Percentiles rank a stretch among this genome's conserved stretches.
These are phyloP conservation scores for Neocrepidodera transversa DNA, from an alignment of 2,888 invertebrate genomes.

Conservation along the genomic window DNA sequence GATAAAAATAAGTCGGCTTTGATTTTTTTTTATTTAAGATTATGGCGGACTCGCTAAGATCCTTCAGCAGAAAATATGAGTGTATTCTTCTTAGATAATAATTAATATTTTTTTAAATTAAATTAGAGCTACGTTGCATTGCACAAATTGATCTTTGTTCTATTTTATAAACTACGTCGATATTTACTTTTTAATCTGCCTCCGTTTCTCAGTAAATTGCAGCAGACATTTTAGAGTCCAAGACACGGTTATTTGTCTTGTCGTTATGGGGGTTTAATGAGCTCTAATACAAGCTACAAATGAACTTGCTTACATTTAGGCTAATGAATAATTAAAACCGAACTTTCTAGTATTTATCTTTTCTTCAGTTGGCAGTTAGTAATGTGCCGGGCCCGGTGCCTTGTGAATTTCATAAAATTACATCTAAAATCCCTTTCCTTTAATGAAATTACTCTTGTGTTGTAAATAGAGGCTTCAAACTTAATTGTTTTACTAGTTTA, in stretches of 20 bases:
- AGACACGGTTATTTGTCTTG: constrained; percentile 43
- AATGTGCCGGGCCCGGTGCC: constrained; percentile 26
- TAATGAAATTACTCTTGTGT: constrained; percentile 15
- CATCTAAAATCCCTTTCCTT: constrained; percentile 8
- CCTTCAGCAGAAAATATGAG: too few species aligned
- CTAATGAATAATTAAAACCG: constrained; percentile 46
- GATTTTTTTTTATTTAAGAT: too few species aligned
- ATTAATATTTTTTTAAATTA: too few species aligned
- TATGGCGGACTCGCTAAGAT: too few species aligned
- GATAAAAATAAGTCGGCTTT: too few species aligned
- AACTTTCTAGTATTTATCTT: constrained; percentile 43
- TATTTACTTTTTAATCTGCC: background rate
- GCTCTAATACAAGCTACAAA: constrained; percentile 41
- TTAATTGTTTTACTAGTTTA: constrained; percentile 15
- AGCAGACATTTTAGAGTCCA: constrained; percentile 24
- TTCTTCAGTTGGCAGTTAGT: constrained; percentile 32
- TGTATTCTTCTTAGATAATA: too few species aligned
- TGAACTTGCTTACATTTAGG: constrained; percentile 42
- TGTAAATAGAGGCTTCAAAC: background rate
- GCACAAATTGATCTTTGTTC: too few species aligned
- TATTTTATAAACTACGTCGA: too few species aligned
- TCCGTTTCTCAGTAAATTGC: constrained; percentile 29
- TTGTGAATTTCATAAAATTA: constrained; percentile 35
- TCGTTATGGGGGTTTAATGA: constrained; percentile 46
- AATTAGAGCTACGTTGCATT: too few species aligned